Base-by-base conservation (phyloP, 1,140 invertebrate species). In the Neodiprion lecontei region DNA sequence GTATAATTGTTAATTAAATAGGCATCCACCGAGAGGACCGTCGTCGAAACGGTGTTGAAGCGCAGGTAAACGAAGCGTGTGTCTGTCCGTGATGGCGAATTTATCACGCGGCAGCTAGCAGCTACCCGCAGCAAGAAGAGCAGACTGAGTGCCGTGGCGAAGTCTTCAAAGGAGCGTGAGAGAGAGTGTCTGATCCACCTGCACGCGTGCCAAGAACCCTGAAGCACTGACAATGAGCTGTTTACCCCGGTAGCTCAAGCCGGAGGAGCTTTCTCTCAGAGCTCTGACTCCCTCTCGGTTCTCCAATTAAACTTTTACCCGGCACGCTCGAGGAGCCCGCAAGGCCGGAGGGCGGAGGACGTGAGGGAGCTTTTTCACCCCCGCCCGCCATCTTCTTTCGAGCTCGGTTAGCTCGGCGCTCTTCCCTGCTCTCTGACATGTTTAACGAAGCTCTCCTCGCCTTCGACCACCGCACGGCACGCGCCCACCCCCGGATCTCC, bases 401-500 rank as follows among this genome's bases (percentile, higher is more conserved):
- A 40, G 28, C 28, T 40, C 28, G 28, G 28, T 40, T 40, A 40
- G 28, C 28, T 40, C 28, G 28, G 28, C 28, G 28, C 28, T 40
- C 28, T 40, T 40, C 28, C 28, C 28, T 40, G 28, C 28, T 40
- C 5, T 40, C 28, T 40, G 28, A 40, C 28, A 40, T 40, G 28
- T 40, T 40, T 40, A 40, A 40, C 28, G 28, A 40, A 40, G 28
- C 28, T 40, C 28, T 40, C 28, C 28, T 2, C 28, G 28, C 28
- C 28, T 40, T 40, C 28, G 28, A 40, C 28, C 53, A 61, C 53
- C 53, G 53, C 53, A 9, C n/a, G n/a, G 11, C 11, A 17, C 53
- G 53, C 53, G 53, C 53, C 28, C 61, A 48, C 67, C 21, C 50
- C 67, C 67, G 40, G 50, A 67, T 69, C 69, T 40, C 65, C 28